Base-by-base conservation (phyloP, 2,888 invertebrate species). In the Lypha dubia region DNA sequence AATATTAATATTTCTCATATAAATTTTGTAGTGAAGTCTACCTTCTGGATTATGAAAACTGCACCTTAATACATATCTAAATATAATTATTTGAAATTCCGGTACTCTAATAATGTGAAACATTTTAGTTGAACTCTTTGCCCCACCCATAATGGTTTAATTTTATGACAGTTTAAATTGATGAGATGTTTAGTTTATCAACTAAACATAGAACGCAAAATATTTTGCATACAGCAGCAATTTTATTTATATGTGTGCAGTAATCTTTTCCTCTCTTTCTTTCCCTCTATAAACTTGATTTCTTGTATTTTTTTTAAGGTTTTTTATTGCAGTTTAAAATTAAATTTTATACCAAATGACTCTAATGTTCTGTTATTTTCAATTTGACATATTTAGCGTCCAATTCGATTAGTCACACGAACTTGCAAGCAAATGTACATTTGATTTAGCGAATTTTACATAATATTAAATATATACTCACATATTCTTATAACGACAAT, bases 371-470 rank as follows among this genome's bases (percentile, higher is more conserved):
- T 65, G 56, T 58, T 73, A 65, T 65, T 79, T 79, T 32, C 53
- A 63, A 63, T 79, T 35, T 63, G 71, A 79, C 56, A 60, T 73
- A 65, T 79, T 58, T 73, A 49, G 38, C 41, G 65, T 79, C 28
- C 65, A 73, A 22, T 58, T 73, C 65, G 73, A 79, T 79, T 79
- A 73, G 79, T 79, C 79, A 79, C 73, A 79, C 58, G 56, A 65
- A 65, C 24, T 67, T 58, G 38, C 8, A 56, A 71, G 20, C 35
- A 65, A 65, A 56, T 35, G 3, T 32, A 68, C 20, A 63, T 35
- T 4, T 32, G 22, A 70, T 22, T 46, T 63, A 15, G 49, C 38
- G 6, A 17, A 63, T 51, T 56, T 38, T 65, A 20, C 22, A 17
- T 49, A 5, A n/a, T n/a, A n/a, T n/a, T n/a, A n/a, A n/a, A n/a